Base-by-base conservation (phyloP, 2,113 vertebrate species). In the Sterrhoptilus dennistouni region DNA sequence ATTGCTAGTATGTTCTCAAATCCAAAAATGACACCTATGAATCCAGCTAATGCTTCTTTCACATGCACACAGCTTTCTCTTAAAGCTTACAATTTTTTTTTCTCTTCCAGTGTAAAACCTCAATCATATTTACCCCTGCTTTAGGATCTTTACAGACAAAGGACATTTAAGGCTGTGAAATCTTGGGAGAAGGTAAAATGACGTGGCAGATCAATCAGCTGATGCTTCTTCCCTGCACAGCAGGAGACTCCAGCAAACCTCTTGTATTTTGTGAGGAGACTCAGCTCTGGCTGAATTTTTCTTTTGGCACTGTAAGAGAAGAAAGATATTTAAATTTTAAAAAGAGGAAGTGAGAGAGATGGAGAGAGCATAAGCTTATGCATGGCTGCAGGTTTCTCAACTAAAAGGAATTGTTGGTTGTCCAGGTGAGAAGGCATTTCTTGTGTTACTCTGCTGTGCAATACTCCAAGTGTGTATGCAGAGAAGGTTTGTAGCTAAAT, bases 221-320 rank as follows among this genome's bases (percentile, higher is more conserved):
- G 94, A 93, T 89, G 91, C 87, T 89, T 93, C 93, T 85, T 86
- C 63, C 83, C 70, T 89, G 70, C 89, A 96, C 95, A 94, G 92
- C 89, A 83, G 95, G 95, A 83, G 81, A 91, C 87, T 93, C 85
- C 50, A 91, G 90, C 33, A 94, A 94, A 72, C 68, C 79, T 87
- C 91, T 76, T 87, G 59, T 89, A 80, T 92, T 89, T 87, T 80
- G 42, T 83, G 90, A 27, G 1, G 66, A 89, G 89, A 28, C 38
- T 87, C 86, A 66, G 65, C 63, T 78, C 78, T 83, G 54, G 66
- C 74, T 69, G 83, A 78, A 60, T 91, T 94, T 96, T 90, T 93
- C 81, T 83, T 91, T 94, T 95, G 87, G 89, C 91, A 84, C 80
- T 80, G 3, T 71, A 84, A 68, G 40, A 86, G 75, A 68, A 92